Percentiles rank a stretch among this genome's conserved stretches.
Conservation (phyloP, 2,888 invertebrate genomes). For the Epinotia bilunana region DNA sequence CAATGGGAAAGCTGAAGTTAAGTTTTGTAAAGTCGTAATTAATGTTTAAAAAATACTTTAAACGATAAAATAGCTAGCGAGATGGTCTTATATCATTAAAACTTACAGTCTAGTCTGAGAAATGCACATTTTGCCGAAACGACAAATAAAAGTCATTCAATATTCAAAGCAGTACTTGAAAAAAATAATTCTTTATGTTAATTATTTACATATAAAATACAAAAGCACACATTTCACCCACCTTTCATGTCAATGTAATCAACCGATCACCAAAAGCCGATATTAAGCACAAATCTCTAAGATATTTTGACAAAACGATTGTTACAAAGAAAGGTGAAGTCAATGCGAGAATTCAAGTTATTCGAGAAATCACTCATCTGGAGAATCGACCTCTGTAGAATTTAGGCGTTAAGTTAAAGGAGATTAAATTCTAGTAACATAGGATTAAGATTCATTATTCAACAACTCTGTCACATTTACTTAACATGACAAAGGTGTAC, state of each 20-base stretch:
- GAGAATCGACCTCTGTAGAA: slow-evolving; percentile 35
- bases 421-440: slow-evolving; percentile 40
- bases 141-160: neutral
- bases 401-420: slow-evolving; percentile 28
- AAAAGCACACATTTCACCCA: slow-evolving; percentile 9
- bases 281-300: slow-evolving; percentile 31
- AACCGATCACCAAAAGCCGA: slow-evolving; percentile 32
- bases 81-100: neutral
- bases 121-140: too few species aligned
- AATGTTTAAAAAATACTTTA: slow-evolving; percentile 20
- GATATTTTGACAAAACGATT: slow-evolving; percentile 43
- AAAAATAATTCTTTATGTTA: too few species aligned
- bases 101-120: neutral
- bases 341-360: slow-evolving; percentile 37
- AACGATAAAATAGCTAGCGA: slow-evolving; percentile 1
- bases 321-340: slow-evolving; percentile 43
- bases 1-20: slow-evolving; percentile 25
- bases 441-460: slow-evolving; percentile 39
- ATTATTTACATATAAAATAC: neutral
- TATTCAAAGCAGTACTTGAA: neutral
- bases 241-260: slow-evolving; percentile 27
- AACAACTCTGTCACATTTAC: slow-evolving; percentile 37
- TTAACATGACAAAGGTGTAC: slow-evolving; percentile 43
- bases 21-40: slow-evolving; percentile 21
- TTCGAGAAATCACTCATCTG: slow-evolving; percentile 37